Evolutionary conservation across 2,797 vertebrate genomes (phyloP), one percentile per base, ranked within the genome.

Genomic region (Hafferia zeledoni): DNA sequence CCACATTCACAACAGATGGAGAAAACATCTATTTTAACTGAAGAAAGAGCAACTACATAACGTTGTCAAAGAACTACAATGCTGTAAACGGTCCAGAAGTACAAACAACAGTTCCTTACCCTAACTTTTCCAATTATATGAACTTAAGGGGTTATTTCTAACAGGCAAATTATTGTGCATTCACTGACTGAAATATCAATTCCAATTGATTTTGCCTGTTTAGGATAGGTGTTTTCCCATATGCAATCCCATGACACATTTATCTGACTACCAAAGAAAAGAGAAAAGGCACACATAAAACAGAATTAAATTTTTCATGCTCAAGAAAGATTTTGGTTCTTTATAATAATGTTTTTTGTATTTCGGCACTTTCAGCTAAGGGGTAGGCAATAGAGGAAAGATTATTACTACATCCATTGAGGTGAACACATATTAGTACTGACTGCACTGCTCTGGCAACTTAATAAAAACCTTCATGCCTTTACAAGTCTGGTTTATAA

Each of bases 1-100:
- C 9, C 16, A 64, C n/a, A 77, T 31, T 71, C 64, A 70, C 41
- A 95, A 50, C 93, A 96, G 87, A 93, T 89, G 83, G 68, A 87
- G 68, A 84, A 84, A 92, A 33, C 64, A 87, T 76, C 49, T 87
- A 61, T 77, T 79, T 63, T 59, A 92, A 49, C 86, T 46, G 81
- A 92, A 80, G 63, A 90, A 92, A 91, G 85, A 94, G 49, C 83
- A 91, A 30, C 56, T 60, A 20, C 7, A 39, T 41, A 49, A 17
- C 13, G 20, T 33, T 90, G 50, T 86, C 77, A 84, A 81, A 91
- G 49, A 94, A 93, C 57, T 25, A 46, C 50, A 44, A 50, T 23
- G 13, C 23, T 89, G 39, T 68, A 63, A 87, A 79, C 25, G 41
- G 31, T 44, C 23, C 90, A 33, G 76, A 89, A 76, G 70, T 79